These are phyloP conservation scores for Drosophila nr. perissopoda DNA, from an alignment of 2,888 invertebrate genomes.

Conservation along the genomic window DNA sequence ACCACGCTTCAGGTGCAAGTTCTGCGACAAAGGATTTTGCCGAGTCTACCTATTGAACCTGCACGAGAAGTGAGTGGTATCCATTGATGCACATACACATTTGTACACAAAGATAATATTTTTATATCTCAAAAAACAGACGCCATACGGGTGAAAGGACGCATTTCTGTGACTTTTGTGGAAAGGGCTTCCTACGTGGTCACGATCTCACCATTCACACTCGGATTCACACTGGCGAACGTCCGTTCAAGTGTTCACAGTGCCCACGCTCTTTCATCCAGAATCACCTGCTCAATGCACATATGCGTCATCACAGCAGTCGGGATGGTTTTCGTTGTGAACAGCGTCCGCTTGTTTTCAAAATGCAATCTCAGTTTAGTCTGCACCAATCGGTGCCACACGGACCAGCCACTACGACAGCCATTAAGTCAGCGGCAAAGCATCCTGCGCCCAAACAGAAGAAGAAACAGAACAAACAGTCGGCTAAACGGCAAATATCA, in stretches of 20 bases:
- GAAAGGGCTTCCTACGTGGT: conserved; percentile 84
- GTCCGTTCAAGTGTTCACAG: conserved; percentile 86
- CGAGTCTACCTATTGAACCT: conserved; percentile 86
- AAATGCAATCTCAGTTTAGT: conserved; percentile 85
- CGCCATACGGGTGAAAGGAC: conserved; percentile 86
- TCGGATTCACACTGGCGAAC: conserved; percentile 86
- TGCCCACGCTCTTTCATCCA: conserved; percentile 84
- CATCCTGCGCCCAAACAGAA: conserved; percentile 1
- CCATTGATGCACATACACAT: not conserved
- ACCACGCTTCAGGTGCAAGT: conserved; percentile 86
- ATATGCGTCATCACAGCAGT: conserved; percentile 86
- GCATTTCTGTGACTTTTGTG: conserved; percentile 85
- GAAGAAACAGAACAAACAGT: not conserved
- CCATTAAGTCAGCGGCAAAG: not conserved
- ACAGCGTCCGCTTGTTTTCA: conserved; percentile 83
- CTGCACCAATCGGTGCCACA: conserved; percentile 85
- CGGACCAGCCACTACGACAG: conserved; percentile 37
- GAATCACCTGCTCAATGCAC: conserved; percentile 86
- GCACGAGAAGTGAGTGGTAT: conserved; percentile 85
- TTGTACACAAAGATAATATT: conserved; percentile 7
- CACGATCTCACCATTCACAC: conserved; percentile 86
- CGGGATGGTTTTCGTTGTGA: conserved; percentile 86
- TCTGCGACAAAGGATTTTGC: conserved; percentile 86
- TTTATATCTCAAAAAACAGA: conserved; percentile 20
- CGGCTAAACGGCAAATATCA: not conserved